A percentile compares a stretch with the other conserved stretches of the same genome.
Evolutionary conservation across 2,113 vertebrate genomes (phyloP).

Genomic region (Platycercus adscitus): DNA sequence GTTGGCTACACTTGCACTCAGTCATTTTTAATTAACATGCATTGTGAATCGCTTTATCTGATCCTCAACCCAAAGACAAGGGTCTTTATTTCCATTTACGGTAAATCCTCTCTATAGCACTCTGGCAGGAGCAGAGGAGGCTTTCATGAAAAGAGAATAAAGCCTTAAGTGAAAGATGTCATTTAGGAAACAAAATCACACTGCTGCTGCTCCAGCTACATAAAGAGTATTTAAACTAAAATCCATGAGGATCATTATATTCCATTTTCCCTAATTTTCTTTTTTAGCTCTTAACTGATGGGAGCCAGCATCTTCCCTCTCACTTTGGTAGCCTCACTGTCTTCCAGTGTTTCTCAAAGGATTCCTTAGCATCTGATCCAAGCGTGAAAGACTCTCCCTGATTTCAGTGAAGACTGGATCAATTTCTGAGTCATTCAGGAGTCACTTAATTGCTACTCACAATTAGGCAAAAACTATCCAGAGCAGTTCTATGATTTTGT

Average conservation of each 20-base stretch:
- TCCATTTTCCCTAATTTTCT: background rate
- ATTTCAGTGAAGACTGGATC: background rate
- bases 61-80: background rate
- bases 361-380: background rate
- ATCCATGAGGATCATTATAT: background rate
- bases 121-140: background rate
- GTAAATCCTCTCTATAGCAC: background rate
- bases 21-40: background rate
- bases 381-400: background rate
- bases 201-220: background rate
- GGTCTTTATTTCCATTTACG: background rate
- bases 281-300: background rate
- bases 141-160: background rate
- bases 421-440: background rate
- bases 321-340: background rate
- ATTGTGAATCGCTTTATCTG: background rate
- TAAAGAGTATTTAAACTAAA: background rate
- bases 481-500: background rate
- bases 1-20: background rate
- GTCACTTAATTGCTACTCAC: background rate
- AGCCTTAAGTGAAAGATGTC: background rate
- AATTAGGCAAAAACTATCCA: background rate
- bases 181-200: slow-evolving; percentile 1
- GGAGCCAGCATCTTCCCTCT: background rate
- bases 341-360: background rate